These are phyloP conservation scores for Darevskia nairensis DNA, from an alignment of 2,797 vertebrate species.

Conservation along the genomic window DNA sequence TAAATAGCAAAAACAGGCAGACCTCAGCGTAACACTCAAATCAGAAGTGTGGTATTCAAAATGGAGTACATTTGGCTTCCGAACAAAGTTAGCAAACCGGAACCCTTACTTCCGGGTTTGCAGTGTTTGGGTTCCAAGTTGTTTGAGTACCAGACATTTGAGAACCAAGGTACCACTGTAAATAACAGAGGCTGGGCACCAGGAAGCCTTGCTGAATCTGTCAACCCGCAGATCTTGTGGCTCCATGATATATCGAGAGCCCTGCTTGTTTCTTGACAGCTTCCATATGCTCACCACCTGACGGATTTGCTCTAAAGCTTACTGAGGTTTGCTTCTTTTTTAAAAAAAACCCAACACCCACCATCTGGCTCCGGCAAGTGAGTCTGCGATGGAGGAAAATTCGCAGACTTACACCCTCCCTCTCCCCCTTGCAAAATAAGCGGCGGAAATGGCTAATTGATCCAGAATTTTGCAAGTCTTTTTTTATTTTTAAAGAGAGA, in stretches of 20 bases:
- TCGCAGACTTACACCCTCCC: not conserved
- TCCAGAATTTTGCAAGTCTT: not conserved
- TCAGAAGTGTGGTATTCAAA: no score
- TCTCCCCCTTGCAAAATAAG: not conserved
- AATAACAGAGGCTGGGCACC: not conserved
- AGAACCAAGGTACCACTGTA: no score
- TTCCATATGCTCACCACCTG: not conserved
- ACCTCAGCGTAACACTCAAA: no score
- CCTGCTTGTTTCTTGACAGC: not conserved
- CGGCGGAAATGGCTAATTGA: not conserved
- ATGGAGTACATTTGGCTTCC: no score
- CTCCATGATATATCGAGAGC: not conserved
- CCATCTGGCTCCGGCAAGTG: constrained; percentile 5
- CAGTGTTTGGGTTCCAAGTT: no score
- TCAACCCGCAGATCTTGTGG: not conserved
- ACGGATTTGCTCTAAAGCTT: not conserved
- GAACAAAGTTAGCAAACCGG: no score
- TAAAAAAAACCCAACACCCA: not conserved
- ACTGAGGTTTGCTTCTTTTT: not conserved
- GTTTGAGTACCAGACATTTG: no score
- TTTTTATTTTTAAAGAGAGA: not conserved
- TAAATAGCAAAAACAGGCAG: no score
- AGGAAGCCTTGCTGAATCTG: not conserved
- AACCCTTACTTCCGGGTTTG: no score
- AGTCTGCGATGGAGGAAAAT: not conserved